Percentiles rank a stretch among this genome's conserved stretches.
These are phyloP conservation scores for Epicampocera succincta DNA, from an alignment of 2,888 invertebrate genomes.

Conservation along the genomic window DNA sequence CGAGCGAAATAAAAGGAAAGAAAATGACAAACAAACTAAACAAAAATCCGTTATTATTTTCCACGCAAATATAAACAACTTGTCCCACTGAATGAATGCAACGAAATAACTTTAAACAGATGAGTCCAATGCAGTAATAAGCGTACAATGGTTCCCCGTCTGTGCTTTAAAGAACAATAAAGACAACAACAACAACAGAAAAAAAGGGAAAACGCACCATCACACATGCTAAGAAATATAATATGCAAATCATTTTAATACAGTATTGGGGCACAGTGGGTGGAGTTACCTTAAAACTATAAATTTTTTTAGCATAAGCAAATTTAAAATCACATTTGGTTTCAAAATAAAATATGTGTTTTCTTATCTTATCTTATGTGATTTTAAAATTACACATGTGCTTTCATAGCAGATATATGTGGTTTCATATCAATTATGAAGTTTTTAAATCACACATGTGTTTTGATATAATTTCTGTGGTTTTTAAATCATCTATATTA, in stretches of 20 bases:
- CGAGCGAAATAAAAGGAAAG: constrained; percentile 6
- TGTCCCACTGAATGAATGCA: constrained; percentile 68
- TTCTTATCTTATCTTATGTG: no score
- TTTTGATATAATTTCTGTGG: no score
- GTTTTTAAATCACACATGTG: no score
- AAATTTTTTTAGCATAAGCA: no score
- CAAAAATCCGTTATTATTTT: constrained; percentile 65
- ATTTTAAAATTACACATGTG: no score
- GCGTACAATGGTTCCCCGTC: constrained; percentile 50
- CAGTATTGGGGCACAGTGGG: constrained; percentile 56
- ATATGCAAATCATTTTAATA: constrained; percentile 66
- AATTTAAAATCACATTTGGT: no score
- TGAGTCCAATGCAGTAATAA: constrained; percentile 59
- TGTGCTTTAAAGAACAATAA: constrained; percentile 32
- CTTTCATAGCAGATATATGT: no score
- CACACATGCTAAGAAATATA: constrained; percentile 55
- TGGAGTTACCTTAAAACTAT: neutral
- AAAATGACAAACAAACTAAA: constrained; percentile 48
- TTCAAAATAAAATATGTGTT: no score
- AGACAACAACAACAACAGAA: neutral
- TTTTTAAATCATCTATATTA: no score
- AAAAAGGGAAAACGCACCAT: neutral
- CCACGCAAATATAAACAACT: constrained; percentile 67
- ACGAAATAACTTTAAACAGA: constrained; percentile 69
- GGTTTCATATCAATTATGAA: no score